These are phyloP conservation scores for Drosophila lacicola DNA, from an alignment of 2,888 invertebrate genomes.

Conservation along the genomic window DNA sequence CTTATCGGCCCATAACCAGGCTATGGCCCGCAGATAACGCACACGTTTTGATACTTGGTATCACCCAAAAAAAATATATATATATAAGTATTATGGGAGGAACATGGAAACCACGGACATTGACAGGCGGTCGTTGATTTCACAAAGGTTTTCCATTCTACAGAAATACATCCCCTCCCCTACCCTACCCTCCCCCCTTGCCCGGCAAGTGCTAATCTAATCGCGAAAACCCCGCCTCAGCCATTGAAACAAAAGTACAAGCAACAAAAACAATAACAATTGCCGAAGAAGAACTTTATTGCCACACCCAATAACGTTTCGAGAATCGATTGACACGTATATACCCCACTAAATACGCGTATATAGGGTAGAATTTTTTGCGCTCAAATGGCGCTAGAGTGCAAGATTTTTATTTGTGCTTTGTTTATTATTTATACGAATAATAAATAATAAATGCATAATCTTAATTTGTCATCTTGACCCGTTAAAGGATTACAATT, in stretches of 20 bases:
- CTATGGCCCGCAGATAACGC: conserved; percentile 58
- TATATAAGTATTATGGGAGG: conserved; percentile 48
- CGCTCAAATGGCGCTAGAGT: conserved; percentile 23
- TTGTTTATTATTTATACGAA: conserved; percentile 57
- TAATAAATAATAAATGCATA: conserved; percentile 72
- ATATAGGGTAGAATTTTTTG: not conserved
- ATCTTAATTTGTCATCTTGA: conserved; percentile 78
- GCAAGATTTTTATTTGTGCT: conserved; percentile 3
- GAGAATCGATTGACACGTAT: conserved; percentile 37
- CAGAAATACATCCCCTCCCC: not conserved
- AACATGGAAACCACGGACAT: conserved; percentile 37
- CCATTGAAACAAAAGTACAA: conserved; percentile 70
- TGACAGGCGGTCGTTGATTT: conserved; percentile 50
- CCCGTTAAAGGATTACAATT: conserved; percentile 72
- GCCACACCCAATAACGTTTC: conserved; percentile 66
- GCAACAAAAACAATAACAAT: conserved; percentile 40
- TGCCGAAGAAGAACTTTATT: conserved; percentile 70
- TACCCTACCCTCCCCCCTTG: not conserved
- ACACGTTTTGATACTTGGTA: conserved; percentile 45
- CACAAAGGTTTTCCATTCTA: conserved; percentile 49
- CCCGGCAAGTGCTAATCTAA: conserved; percentile 62
- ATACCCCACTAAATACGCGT: conserved; percentile 14
- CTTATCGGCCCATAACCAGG: conserved; percentile 53
- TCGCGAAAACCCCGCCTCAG: conserved; percentile 67
- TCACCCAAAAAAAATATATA: conserved; percentile 29